Evolutionary conservation across 2,888 invertebrate species (phyloP).

Genomic region (Trissonchulus sp.): DNA sequence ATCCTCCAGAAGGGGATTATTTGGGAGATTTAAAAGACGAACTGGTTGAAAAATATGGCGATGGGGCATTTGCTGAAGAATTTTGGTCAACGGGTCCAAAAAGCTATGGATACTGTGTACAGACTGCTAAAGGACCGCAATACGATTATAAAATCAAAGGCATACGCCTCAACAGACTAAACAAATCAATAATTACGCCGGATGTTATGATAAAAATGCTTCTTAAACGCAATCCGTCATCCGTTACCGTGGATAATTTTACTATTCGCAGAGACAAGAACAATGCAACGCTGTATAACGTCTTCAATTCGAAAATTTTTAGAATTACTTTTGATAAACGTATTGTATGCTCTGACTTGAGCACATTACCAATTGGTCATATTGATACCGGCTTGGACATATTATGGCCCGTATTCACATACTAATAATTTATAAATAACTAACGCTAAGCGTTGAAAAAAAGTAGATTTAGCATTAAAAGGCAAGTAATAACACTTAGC

Average conservation of each 20-base stretch:
- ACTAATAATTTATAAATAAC: too few relatives aligned
- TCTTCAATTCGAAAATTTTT: background rate
- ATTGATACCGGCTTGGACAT: background rate
- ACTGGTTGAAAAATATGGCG: background rate
- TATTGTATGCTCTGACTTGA: background rate
- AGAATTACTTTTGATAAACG: constrained; percentile 6
- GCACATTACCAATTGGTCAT: background rate
- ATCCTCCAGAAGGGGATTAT: background rate
- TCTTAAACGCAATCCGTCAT: background rate
- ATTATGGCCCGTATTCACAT: too few relatives aligned
- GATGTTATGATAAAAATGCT: background rate
- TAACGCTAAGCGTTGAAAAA: too few relatives aligned
- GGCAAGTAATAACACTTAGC: too few relatives aligned
- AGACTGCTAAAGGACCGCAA: background rate
- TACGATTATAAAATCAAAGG: constrained; percentile 6
- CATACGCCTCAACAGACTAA: background rate
- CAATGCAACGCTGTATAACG: background rate
- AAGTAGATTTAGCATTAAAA: too few relatives aligned
- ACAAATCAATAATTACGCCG: background rate
- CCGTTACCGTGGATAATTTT: background rate
- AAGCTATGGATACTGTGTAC: constrained; percentile 13
- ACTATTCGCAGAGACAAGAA: background rate
- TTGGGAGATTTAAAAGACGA: constrained; percentile 16
- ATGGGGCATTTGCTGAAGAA: background rate
- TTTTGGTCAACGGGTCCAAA: constrained; percentile 6